These are phyloP conservation scores for Branchellion lobata DNA, from an alignment of 2,888 invertebrate genomes.

Conservation along the genomic window DNA sequence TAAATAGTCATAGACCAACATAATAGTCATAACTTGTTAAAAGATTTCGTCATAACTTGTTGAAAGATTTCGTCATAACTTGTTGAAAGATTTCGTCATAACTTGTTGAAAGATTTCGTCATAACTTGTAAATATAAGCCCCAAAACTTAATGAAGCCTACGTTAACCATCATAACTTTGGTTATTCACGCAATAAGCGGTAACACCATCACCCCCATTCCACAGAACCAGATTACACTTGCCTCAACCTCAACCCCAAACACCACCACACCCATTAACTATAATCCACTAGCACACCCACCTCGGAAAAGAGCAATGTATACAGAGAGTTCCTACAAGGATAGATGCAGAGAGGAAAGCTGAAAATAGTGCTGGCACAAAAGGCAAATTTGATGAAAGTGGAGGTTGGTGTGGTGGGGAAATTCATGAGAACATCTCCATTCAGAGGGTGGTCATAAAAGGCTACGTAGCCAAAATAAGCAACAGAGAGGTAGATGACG, in stretches of 20 bases:
- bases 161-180: too few species aligned
- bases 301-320: constrained; percentile 82
- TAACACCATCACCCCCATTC: too few species aligned
- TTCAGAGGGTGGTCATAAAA: constrained; percentile 68
- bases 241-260: constrained; percentile 1
- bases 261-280: not conserved
- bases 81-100: too few species aligned
- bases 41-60: too few species aligned
- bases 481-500: constrained; percentile 76
- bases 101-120: too few species aligned
- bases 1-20: too few species aligned
- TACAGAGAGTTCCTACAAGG: constrained; percentile 90
- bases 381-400: constrained; percentile 91
- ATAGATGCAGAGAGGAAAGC: constrained; percentile 93
- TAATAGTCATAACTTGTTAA: too few species aligned
- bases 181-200: too few species aligned
- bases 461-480: constrained; percentile 88
- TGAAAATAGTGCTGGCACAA: constrained; percentile 88
- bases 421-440: constrained; percentile 87
- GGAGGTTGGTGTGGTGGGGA: constrained; percentile 75
- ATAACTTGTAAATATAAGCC: too few species aligned
- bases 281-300: constrained; percentile 61
- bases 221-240: too few species aligned
- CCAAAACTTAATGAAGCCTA: too few species aligned
- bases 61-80: too few species aligned